Evolutionary conservation across 2,113 vertebrate species (phyloP).

Genomic region (Callospermophilus lateralis): DNA sequence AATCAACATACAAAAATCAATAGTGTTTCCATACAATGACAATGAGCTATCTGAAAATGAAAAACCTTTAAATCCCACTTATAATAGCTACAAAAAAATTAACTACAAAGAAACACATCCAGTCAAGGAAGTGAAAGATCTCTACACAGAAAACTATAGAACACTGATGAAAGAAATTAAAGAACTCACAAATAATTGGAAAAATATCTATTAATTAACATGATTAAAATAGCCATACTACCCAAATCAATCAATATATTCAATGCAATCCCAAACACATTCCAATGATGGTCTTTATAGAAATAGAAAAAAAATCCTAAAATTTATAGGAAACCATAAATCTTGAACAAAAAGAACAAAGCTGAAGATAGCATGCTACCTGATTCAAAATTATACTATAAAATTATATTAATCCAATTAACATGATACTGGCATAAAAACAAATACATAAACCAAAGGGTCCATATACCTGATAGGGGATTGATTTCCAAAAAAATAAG

Average conservation of each 20-base stretch:
- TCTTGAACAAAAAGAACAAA: not conserved
- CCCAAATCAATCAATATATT: not conserved
- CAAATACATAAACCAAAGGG: not conserved
- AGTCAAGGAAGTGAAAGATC: not conserved
- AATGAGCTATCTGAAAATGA: not conserved
- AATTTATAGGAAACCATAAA: not conserved
- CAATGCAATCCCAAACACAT: not conserved
- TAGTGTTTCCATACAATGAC: not conserved
- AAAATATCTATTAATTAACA: not conserved
- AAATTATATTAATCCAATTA: not conserved
- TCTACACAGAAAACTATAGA: not conserved
- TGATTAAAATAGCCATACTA: not conserved
- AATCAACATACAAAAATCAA: not conserved
- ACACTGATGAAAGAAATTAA: not conserved
- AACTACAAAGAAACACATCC: not conserved
- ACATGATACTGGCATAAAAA: not conserved
- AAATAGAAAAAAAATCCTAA: not conserved
- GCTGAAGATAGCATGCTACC: not conserved
- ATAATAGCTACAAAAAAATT: not conserved
- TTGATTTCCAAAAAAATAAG: not conserved
- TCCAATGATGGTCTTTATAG: not conserved
- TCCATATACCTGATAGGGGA: not conserved
- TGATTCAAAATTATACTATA: not conserved
- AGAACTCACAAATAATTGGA: not conserved
- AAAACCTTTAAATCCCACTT: not conserved